These are phyloP conservation scores for Phania funesta DNA, from an alignment of 2,888 invertebrate genomes.

Conservation along the genomic window DNA sequence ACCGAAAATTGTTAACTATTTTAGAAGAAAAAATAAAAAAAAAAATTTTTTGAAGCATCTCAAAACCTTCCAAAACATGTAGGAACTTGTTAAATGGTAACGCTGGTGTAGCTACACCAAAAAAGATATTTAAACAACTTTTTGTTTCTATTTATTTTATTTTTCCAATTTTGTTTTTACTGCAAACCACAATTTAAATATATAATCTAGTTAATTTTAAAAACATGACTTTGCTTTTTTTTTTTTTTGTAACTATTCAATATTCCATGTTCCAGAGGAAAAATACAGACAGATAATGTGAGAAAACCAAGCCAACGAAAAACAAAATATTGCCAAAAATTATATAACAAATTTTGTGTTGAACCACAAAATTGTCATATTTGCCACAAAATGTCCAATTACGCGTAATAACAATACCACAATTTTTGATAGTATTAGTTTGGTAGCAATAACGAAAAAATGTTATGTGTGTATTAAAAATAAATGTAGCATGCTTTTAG, in stretches of 20 bases:
- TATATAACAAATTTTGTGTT: constrained; percentile 63
- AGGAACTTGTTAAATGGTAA: too few species aligned
- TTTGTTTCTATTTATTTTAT: not conserved
- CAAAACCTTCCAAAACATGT: too few species aligned
- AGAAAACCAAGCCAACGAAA: not conserved
- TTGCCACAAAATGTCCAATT: constrained; percentile 71
- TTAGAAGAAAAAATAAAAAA: too few species aligned
- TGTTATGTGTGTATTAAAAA: constrained; percentile 19
- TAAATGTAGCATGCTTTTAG: constrained; percentile 41
- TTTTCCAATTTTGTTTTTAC: not conserved
- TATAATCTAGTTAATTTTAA: constrained; percentile 62
- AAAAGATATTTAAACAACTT: not conserved
- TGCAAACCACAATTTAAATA: constrained; percentile 59
- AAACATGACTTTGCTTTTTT: constrained; percentile 44
- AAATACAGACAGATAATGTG: too few species aligned
- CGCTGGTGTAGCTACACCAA: too few species aligned
- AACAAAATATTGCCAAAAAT: constrained; percentile 29
- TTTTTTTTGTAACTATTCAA: not conserved
- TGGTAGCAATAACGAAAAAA: constrained; percentile 27
- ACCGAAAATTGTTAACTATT: too few species aligned
- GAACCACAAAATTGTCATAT: constrained; percentile 70
- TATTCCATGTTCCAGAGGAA: constrained; percentile 29
- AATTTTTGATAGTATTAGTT: constrained; percentile 63
- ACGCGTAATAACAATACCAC: constrained; percentile 67
- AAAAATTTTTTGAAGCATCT: too few species aligned